phyloP scores from a whole-genome alignment of 1,140 invertebrate genomes.

The Liolophura sinensis region DNA sequence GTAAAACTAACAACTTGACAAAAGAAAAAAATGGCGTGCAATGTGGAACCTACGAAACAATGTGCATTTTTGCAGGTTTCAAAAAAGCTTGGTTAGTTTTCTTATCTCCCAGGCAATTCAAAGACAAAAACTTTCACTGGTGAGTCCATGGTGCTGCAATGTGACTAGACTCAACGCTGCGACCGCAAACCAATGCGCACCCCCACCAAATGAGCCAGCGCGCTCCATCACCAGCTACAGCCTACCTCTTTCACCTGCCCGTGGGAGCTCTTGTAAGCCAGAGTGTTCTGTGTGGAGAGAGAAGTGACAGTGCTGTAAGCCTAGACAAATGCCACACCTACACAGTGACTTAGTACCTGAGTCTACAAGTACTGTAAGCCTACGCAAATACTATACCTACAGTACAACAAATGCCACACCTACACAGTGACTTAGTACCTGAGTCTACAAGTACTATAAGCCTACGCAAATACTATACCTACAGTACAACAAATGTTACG shows the following conservation, averaged over 20 bases:
- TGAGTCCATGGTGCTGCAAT: too few relatives aligned
- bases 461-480: not conserved
- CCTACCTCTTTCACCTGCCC: too few relatives aligned
- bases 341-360: not conserved
- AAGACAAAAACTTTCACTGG: too few relatives aligned
- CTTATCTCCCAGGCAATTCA: too few relatives aligned
- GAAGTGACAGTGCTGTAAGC: not conserved
- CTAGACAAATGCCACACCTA: slow-evolving; percentile 4
- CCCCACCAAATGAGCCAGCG: too few relatives aligned
- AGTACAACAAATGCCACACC: slow-evolving; percentile 4
- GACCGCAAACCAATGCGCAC: too few relatives aligned
- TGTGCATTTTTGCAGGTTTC: too few relatives aligned
- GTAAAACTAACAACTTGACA: slow-evolving; percentile 7
- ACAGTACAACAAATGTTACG: not conserved
- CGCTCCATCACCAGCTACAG: too few relatives aligned
- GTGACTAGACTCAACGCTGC: too few relatives aligned
- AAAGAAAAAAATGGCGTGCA: not conserved
- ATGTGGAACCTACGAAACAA: not conserved
- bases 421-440: not conserved
- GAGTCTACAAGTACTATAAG: not conserved
- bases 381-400: too few relatives aligned
- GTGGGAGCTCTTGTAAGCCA: too few relatives aligned
- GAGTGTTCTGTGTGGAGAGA: slow-evolving; percentile 1
- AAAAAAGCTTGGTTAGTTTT: too few relatives aligned
- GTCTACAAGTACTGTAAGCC: not conserved